Conservation (phyloP, 2,113 vertebrate genomes). For the Protomyctophum bolini region DNA sequence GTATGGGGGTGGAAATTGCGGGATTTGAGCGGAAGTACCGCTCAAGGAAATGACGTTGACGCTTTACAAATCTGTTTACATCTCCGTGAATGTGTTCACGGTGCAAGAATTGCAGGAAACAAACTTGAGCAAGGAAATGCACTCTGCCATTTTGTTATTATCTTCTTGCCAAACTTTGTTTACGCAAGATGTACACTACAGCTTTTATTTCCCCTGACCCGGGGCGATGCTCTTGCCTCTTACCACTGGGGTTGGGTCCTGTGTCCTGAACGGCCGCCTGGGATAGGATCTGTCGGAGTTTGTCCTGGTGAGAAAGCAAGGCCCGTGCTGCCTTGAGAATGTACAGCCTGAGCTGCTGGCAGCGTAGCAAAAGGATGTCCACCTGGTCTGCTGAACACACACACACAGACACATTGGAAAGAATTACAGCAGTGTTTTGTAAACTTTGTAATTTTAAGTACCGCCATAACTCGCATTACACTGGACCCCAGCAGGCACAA, state of each 20-base stretch:
- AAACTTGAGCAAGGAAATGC: too few species aligned
- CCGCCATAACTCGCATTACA: too few species aligned
- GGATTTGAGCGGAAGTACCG: too few species aligned
- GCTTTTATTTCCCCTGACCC: not conserved
- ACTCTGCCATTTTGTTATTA: not conserved
- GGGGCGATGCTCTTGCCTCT: constrained; percentile 70
- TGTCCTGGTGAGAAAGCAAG: constrained; percentile 94
- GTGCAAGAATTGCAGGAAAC: too few species aligned
- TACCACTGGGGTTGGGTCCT: constrained; percentile 81
- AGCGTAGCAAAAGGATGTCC: constrained; percentile 89
- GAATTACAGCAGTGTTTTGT: not conserved
- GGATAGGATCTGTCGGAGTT: constrained; percentile 92
- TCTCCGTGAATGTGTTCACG: too few species aligned
- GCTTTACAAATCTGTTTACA: too few species aligned
- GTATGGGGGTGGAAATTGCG: too few species aligned
- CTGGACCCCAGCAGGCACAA: too few species aligned
- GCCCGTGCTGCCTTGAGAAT: constrained; percentile 93
- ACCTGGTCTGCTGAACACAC: constrained; percentile 87
- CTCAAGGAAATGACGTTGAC: too few species aligned
- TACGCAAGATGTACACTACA: too few species aligned
- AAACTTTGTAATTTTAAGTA: too few species aligned
- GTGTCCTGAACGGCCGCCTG: constrained; percentile 89
- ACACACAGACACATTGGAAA: not conserved
- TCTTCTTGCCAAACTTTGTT: not conserved
- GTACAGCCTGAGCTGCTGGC: constrained; percentile 94